Evolutionary conservation across 2,888 invertebrate genomes (phyloP).

Genomic region (Andrena praecox): DNA sequence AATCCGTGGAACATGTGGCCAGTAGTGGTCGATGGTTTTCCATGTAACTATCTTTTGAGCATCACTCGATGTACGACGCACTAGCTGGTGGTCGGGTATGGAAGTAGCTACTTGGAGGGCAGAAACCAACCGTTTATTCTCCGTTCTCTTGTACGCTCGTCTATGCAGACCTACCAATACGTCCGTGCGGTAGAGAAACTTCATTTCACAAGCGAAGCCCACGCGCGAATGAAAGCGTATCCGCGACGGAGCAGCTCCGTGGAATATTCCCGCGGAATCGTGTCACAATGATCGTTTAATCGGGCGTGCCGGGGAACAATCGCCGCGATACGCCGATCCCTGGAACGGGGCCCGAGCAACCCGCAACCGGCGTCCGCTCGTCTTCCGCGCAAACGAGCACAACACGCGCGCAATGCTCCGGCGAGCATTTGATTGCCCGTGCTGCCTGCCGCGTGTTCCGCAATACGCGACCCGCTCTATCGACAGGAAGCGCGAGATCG

Average conservation of each 20-base stretch:
- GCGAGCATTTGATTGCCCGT: conserved; percentile 84
- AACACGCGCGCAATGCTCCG: conserved; percentile 77
- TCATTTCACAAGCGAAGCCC: too few relatives aligned
- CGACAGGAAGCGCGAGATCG: conserved; percentile 71
- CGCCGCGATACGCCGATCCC: conserved; percentile 51
- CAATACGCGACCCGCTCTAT: conserved; percentile 68
- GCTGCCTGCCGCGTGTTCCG: conserved; percentile 78
- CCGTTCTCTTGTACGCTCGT: too few relatives aligned
- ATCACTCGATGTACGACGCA: too few relatives aligned
- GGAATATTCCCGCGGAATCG: conserved; percentile 67
- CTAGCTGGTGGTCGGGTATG: too few relatives aligned
- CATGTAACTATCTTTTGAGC: not conserved
- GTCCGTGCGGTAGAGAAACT: too few relatives aligned
- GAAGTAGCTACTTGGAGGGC: too few relatives aligned
- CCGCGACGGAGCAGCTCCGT: too few relatives aligned
- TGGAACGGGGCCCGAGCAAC: conserved; percentile 58
- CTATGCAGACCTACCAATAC: too few relatives aligned
- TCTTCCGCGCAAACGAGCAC: conserved; percentile 83
- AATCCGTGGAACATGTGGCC: too few relatives aligned
- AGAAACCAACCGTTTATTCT: too few relatives aligned
- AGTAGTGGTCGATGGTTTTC: conserved; percentile 20
- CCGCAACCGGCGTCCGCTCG: conserved; percentile 77
- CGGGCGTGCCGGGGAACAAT: conserved; percentile 83
- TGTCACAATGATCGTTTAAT: conserved; percentile 83
- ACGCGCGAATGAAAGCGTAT: conserved; percentile 71